A percentile compares a stretch with the other conserved stretches of the same genome.
phyloP scores from a whole-genome alignment of 37 sponge, comb jelly and placozoan genomes.

The Axinella damicornis region DNA sequence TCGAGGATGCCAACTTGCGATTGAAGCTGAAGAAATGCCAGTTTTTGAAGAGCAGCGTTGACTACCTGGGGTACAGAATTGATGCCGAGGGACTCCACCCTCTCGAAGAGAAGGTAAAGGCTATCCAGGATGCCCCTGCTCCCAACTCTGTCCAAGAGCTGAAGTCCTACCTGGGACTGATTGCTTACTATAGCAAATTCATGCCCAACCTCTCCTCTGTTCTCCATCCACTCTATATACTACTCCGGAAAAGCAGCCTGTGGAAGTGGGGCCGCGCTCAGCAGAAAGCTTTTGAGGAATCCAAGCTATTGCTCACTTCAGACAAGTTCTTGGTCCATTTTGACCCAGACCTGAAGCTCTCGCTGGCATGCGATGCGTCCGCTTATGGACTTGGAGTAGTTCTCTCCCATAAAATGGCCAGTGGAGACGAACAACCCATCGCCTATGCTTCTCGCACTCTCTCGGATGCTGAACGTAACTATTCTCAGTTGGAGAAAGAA shows the following conservation, averaged over 20 bases:
- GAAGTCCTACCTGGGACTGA: conserved; percentile 42
- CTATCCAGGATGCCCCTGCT: conserved; percentile 13
- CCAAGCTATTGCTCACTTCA: conserved; percentile 37
- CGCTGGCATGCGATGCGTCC: conserved; percentile 31
- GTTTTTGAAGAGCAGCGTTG: conserved; percentile 5
- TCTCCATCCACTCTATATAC: conserved; percentile 22
- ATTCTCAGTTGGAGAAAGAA: conserved; percentile 48
- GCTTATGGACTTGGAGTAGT: conserved; percentile 36
- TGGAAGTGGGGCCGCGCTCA: conserved; percentile 54
- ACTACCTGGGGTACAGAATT: conserved; percentile 25
- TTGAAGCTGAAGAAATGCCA: too few relatives aligned
- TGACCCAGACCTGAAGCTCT: conserved; percentile 31
- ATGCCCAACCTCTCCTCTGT: conserved; percentile 24
- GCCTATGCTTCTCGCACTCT: conserved; percentile 45
- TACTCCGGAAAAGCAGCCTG: too few relatives aligned
- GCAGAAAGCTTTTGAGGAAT: conserved; percentile 40
- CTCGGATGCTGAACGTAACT: conserved; percentile 12
- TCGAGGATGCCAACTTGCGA: too few relatives aligned
- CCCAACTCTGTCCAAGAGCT: conserved; percentile 30
- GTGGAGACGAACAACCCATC: conserved; percentile 41
- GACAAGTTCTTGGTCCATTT: conserved; percentile 41
- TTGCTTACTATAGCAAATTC: conserved; percentile 38
- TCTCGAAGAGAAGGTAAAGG: not conserved
- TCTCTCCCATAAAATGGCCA: conserved; percentile 19
- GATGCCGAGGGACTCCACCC: conserved; percentile 23